A percentile compares a stretch with the other conserved stretches of the same genome.
phyloP scores from a whole-genome alignment of 2,888 invertebrate species.

The Drosophila siamana region DNA sequence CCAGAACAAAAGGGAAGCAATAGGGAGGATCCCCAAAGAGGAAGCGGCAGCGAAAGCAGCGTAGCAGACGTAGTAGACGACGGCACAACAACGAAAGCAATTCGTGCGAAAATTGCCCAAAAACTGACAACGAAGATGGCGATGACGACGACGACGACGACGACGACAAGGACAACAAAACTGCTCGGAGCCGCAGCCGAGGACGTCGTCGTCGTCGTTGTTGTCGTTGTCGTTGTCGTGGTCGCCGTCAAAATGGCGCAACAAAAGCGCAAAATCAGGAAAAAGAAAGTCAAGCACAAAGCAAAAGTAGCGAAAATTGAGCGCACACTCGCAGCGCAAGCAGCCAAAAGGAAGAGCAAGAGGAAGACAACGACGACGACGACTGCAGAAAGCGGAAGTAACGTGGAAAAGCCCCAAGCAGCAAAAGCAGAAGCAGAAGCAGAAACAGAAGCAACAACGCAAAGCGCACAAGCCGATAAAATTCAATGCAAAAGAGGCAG shows the following conservation, averaged over 20 bases:
- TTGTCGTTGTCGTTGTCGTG: slow-evolving; percentile 15
- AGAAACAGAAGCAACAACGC: slow-evolving; percentile 32
- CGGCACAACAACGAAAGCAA: slow-evolving; percentile 39
- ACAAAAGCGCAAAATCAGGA: slow-evolving; percentile 77
- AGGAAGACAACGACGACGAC: neutral
- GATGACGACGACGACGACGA: slow-evolving; percentile 13
- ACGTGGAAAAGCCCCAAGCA: slow-evolving; percentile 43
- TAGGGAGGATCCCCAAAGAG: slow-evolving; percentile 7
- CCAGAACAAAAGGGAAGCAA: slow-evolving; percentile 23
- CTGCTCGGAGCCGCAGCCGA: slow-evolving; percentile 26
- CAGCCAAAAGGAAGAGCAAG: slow-evolving; percentile 17
- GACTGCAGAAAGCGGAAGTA: slow-evolving; percentile 26
- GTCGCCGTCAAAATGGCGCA: slow-evolving; percentile 60
- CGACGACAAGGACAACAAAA: slow-evolving; percentile 14
- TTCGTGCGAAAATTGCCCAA: slow-evolving; percentile 63
- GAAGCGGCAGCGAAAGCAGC: slow-evolving; percentile 37
- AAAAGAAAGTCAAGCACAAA: slow-evolving; percentile 69
- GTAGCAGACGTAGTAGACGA: slow-evolving; percentile 3
- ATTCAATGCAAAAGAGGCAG: slow-evolving; percentile 62
- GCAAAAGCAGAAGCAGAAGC: slow-evolving; percentile 10
- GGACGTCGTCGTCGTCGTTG: slow-evolving; percentile 16
- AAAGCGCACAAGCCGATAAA: slow-evolving; percentile 62
- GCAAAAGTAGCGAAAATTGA: slow-evolving; percentile 80
- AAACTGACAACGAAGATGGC: slow-evolving; percentile 52
- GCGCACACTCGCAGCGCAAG: slow-evolving; percentile 69